Base-by-base conservation (phyloP, 2,888 invertebrate genomes). In the Drosophila sordidapex region DNA sequence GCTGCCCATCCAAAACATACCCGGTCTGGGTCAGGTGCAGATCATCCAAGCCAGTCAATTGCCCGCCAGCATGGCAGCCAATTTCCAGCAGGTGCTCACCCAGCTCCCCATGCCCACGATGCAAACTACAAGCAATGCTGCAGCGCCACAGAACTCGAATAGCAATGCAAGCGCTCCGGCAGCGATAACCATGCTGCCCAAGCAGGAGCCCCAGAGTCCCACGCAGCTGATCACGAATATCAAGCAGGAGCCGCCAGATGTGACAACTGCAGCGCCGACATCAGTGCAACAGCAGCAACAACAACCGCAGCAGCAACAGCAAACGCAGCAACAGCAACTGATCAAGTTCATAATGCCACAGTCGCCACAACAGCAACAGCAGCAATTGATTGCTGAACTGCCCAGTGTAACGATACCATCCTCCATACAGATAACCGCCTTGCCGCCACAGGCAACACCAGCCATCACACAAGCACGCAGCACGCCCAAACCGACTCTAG, bases 21-120 rank as follows among this genome's bases (percentile, higher is more conserved):
- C 96, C 70, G 97, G 97, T 2, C 90, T 96, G 53, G 96, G 96
- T 5, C 96, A 97, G 80, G 97, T 98, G 21, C 98, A 98, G 93
- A 91, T 91, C 31, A 92, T 93, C 83, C 94, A 93, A 83, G 94
- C 91, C 69, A 94, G 93, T 62, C 94, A 93, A 69, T 91, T 93
- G 76, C 92, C 92, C 10, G 92, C 93, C 15, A 92, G 93, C 43
- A 88, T 92, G 60, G 92, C 92, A 31, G 90, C 89, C 25, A 90
- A 90, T 63, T 83, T 91, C 27, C 90, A 91, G 48, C 91, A 92
- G 57, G 82, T 91, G 36, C 71, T 91, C 10, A 85, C 86, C 0
- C 82, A 87, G 43, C 54, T 82, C 11, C 89, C 89, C 1, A 65
- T 83, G 74, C 90, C 90, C 8, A 51, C 90, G 10, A 56, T 58